Evolutionary conservation across 2,797 vertebrate species (phyloP), one percentile per base, ranked within the genome.

Genomic region (Anguilla obscura): DNA sequence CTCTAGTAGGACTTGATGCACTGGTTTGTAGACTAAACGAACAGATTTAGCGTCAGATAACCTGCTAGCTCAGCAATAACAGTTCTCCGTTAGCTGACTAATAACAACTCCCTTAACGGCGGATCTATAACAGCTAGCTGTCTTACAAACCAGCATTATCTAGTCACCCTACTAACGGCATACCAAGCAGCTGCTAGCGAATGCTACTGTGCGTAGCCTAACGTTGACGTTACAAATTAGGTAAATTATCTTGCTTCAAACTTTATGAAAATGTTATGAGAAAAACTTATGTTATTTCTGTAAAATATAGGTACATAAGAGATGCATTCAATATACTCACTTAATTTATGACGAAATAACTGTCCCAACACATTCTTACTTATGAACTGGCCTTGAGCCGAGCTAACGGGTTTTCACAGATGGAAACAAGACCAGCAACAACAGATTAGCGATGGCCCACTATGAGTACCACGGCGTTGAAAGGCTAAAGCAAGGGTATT

Each of bases 351-450:
- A n/a, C 24, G 27, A 48, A 71, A 52, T 27, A 84, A 69, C n/a
- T 84, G 60, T 52, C 60, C 14, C 56, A 21, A 24, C 85, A 69
- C 87, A 84, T 71, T 54, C 56, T 27, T 30, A 54, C 1, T 33
- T 50, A 30, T 58, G 40, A 69, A 87, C 63, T 87, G 60, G 60
- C 80, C 63, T 33, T 84, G 58, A 66, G 45, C 63, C 56, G 85
- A 48, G 60, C 50, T 30, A 87, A 36, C 50, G 87, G 87, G 85
- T 87, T 87, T 45, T 87, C 87, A 69, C 45, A 71, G 80, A 84
- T 69, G 80, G 80, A 33, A 82, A 50, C 76, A 45, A 79, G 74
- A 36, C 30, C 8, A 40, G 40, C 18, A 82, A 30, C 12, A 24
- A 40, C 27, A 48, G 87, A 87, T 87, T 87, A 87, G 18, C 36